phyloP scores from a whole-genome alignment of 2,888 invertebrate genomes.

The Pharmacophagus antenor region DNA sequence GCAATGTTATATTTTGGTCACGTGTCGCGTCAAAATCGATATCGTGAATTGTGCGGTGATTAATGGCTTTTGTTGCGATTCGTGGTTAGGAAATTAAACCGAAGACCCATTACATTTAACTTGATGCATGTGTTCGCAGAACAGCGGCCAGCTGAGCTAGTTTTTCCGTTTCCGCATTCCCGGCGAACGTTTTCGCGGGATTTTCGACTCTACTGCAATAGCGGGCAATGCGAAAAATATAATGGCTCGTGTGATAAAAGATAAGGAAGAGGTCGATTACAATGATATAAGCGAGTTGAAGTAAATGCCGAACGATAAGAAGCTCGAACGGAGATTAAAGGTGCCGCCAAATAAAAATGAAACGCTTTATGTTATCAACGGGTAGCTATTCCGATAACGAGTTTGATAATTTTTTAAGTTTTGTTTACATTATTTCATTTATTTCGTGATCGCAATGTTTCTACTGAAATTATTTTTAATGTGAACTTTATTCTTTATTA shows the following conservation, averaged over 20 bases:
- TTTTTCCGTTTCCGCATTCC: constrained; percentile 27
- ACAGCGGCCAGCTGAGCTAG: constrained; percentile 8
- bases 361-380: constrained; percentile 5
- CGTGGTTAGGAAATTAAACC: constrained; percentile 15
- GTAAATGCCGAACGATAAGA: constrained; percentile 20
- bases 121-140: constrained; percentile 26
- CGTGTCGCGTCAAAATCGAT: constrained; percentile 5
- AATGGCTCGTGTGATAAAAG: constrained; percentile 18
- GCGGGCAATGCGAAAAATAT: constrained; percentile 4
- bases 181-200: constrained; percentile 9
- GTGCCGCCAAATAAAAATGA: constrained; percentile 13
- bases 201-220: constrained; percentile 14
- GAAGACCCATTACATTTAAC: constrained; percentile 20
- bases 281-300: constrained; percentile 13
- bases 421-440: neutral
- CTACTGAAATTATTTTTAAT: neutral
- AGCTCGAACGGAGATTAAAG: constrained; percentile 21
- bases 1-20: constrained; percentile 11
- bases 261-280: constrained; percentile 21
- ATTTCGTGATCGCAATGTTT: neutral
- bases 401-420: neutral
- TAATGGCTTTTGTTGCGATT: constrained; percentile 11
- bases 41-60: constrained; percentile 7
- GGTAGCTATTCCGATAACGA: constrained; percentile 22
- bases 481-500: neutral